Evolutionary conservation across 2,113 vertebrate genomes (phyloP).

Genomic region (Plecturocebus donacophilus): DNA sequence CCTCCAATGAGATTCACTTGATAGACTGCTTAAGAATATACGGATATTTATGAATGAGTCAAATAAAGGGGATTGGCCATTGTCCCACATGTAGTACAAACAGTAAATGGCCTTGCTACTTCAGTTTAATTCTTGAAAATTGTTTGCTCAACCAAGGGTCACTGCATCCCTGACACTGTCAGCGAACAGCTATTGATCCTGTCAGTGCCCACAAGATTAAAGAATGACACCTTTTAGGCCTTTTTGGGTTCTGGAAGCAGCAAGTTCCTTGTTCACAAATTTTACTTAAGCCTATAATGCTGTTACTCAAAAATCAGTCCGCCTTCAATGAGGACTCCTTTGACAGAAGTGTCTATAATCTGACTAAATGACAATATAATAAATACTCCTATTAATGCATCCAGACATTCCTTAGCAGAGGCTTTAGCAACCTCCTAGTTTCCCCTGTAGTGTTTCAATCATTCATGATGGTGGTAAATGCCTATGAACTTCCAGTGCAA

Average conservation of each 20-base stretch:
- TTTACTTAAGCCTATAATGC: not conserved
- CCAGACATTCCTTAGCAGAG: not conserved
- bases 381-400: not conserved
- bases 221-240: not conserved
- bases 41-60: not conserved
- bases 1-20: not conserved
- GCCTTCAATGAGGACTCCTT: not conserved
- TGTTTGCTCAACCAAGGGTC: not conserved
- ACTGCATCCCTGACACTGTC: not conserved
- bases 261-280: not conserved
- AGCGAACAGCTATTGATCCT: not conserved
- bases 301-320: not conserved
- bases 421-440: not conserved
- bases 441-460: not conserved
- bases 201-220: not conserved
- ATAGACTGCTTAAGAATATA: not conserved
- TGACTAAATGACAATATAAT: not conserved
- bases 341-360: not conserved
- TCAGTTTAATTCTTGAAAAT: not conserved
- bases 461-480: not conserved
- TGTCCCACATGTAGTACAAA: not conserved
- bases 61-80: not conserved
- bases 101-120: not conserved
- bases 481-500: not conserved
- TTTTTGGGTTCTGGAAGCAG: not conserved